Conservation (phyloP, 2,797 vertebrate genomes). For the Falco concolor region DNA sequence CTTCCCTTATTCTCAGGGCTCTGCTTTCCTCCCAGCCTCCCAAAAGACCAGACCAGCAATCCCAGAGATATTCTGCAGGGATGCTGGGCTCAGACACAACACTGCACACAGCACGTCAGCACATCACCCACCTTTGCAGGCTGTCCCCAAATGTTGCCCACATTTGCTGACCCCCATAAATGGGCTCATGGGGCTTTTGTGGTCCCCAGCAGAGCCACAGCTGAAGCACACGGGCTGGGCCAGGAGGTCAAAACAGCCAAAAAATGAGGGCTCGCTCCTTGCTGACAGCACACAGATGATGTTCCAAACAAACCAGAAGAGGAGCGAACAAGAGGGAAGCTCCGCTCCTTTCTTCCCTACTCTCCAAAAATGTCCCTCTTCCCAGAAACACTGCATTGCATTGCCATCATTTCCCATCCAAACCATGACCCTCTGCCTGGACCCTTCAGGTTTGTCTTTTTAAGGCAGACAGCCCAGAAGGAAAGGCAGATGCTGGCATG, state of each 20-base stretch:
- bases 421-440: background rate
- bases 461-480: background rate
- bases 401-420: background rate
- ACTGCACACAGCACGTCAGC: background rate
- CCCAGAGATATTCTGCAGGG: background rate
- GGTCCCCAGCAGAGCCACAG: rapidly evolving
- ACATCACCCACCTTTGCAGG: background rate
- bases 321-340: rapidly evolving
- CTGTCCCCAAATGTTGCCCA: background rate
- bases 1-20: background rate
- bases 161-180: background rate
- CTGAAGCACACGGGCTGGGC: background rate
- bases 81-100: rapidly evolving
- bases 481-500: background rate
- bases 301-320: background rate
- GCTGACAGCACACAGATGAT: background rate
- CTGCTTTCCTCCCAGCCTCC: background rate
- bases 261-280: background rate
- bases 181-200: rapidly evolving
- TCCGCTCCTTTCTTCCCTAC: background rate
- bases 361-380: background rate
- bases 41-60: background rate
- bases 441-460: background rate
- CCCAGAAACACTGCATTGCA: rapidly evolving
- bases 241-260: background rate